Conservation (phyloP, 1,140 invertebrate genomes). For the Cotesia typhae region DNA sequence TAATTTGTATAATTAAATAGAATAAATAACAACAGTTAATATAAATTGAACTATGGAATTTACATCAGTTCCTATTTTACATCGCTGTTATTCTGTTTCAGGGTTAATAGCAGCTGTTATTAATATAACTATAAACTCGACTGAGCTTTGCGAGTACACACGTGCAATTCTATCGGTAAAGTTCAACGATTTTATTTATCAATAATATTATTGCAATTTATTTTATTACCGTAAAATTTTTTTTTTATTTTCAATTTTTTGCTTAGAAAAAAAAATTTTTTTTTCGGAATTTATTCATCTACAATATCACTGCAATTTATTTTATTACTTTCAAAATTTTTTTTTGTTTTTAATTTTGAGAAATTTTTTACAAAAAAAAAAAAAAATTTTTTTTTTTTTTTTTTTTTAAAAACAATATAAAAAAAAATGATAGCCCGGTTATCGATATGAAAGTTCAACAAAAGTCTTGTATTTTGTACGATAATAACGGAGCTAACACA, state of each 20-base stretch:
- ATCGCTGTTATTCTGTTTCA: neutral
- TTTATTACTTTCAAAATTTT: too few species aligned
- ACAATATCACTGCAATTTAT: too few species aligned
- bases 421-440: slow-evolving; percentile 22
- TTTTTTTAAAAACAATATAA: neutral
- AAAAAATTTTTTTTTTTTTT: neutral
- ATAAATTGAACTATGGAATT: slow-evolving; percentile 14
- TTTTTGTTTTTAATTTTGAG: too few species aligned
- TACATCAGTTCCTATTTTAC: slow-evolving; percentile 1
- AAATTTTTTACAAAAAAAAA: neutral
- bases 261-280: too few species aligned
- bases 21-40: neutral
- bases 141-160: neutral
- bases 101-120: slow-evolving; percentile 14
- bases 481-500: slow-evolving; percentile 28
- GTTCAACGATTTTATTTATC: slow-evolving; percentile 20
- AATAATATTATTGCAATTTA: neutral
- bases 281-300: too few species aligned
- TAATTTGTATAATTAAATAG: too few species aligned
- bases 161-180: neutral
- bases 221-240: too few species aligned
- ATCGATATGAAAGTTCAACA: slow-evolving; percentile 25
- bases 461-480: neutral
- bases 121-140: slow-evolving; percentile 4
- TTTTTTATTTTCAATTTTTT: too few species aligned